phyloP scores from a whole-genome alignment of 2,797 vertebrate genomes.

The Ptychadena robeensis region DNA sequence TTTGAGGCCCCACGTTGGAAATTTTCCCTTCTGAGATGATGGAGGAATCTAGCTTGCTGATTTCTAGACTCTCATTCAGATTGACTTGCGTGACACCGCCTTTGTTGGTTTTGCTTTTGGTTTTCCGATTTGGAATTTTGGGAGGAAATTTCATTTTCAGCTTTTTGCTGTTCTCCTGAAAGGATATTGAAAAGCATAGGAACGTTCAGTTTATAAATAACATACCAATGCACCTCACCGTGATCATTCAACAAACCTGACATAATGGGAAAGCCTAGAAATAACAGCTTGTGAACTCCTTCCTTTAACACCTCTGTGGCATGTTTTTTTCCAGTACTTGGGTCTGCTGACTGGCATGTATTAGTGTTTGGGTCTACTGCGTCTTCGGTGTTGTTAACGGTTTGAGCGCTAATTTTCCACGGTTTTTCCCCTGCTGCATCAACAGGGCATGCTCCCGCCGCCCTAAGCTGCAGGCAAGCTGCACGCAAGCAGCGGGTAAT shows the following conservation, averaged over 20 bases:
- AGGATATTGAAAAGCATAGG: not conserved
- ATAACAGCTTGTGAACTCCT: no score
- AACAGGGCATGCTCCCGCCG: no score
- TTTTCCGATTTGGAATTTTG: conserved; percentile 97
- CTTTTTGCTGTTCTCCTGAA: conserved; percentile 97
- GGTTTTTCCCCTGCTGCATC: no score
- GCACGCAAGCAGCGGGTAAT: no score
- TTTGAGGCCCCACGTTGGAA: conserved; percentile 84
- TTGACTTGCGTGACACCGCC: conserved; percentile 89
- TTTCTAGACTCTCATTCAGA: conserved; percentile 94
- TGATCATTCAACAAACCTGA: not conserved
- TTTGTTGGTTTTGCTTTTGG: conserved; percentile 95
- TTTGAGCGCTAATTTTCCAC: no score
- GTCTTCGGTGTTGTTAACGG: no score
- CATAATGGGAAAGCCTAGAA: no score
- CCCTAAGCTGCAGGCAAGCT: no score
- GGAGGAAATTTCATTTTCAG: conserved; percentile 99
- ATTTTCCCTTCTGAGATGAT: conserved; percentile 85
- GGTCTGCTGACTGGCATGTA: no score
- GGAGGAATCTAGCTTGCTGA: conserved; percentile 90
- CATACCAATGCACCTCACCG: not conserved
- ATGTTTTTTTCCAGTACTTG: no score
- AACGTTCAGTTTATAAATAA: not conserved
- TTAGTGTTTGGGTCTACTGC: no score
- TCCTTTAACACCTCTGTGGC: no score